A percentile compares a stretch with the other conserved stretches of the same genome.
Conservation (phyloP, 2,113 vertebrate genomes). For the Leuciscus idus region DNA sequence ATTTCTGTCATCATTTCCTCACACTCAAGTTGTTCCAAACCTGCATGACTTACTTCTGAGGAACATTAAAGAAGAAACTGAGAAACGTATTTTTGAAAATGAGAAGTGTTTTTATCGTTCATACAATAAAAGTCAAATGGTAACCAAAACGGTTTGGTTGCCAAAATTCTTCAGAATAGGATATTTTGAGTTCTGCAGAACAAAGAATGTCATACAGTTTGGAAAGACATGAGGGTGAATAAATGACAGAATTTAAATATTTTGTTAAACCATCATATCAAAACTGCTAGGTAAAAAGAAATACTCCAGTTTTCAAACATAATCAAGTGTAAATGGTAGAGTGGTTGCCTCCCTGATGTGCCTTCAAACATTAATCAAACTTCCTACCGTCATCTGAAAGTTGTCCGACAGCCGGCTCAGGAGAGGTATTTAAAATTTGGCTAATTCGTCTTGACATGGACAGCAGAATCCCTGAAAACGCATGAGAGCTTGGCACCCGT, state of each 20-base stretch:
- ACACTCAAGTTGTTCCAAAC: background rate
- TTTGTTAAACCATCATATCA: background rate
- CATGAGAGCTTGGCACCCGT: constrained; percentile 18
- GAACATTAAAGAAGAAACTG: background rate
- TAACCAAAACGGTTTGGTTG: background rate
- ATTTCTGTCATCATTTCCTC: background rate
- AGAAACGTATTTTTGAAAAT: background rate
- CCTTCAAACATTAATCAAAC: background rate
- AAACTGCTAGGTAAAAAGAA: background rate
- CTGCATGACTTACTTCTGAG: background rate
- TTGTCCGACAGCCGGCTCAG: background rate
- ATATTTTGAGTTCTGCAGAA: background rate
- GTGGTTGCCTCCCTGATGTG: background rate
- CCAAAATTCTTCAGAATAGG: background rate
- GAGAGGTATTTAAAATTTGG: constrained; percentile 55
- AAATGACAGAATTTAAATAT: background rate
- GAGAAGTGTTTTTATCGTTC: background rate
- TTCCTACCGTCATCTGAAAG: constrained; percentile 66
- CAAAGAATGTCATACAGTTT: background rate
- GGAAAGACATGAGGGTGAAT: background rate
- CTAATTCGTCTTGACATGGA: constrained; percentile 62
- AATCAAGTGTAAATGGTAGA: background rate
- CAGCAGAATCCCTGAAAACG: constrained; percentile 57
- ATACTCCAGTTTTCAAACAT: background rate
- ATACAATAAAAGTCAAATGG: background rate